phyloP scores from a whole-genome alignment of 2,113 vertebrate genomes.

The Microtus pennsylvanicus region DNA sequence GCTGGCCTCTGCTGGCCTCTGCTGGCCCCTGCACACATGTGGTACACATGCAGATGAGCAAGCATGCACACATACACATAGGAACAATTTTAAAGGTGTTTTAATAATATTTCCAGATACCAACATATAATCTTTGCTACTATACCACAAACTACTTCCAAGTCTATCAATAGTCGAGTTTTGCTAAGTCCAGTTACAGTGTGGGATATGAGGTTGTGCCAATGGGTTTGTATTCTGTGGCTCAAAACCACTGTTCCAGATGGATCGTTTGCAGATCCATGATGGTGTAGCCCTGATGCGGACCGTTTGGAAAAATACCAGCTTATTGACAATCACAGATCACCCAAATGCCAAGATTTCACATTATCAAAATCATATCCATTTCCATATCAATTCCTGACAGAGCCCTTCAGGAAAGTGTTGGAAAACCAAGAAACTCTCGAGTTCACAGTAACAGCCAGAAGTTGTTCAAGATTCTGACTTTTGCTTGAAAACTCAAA shows the following conservation, averaged over 20 bases:
- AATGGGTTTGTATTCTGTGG: neutral
- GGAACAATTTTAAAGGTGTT: neutral
- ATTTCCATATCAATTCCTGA: neutral
- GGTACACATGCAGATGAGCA: neutral
- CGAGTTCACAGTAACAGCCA: slow-evolving; percentile 1
- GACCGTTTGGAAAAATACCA: slow-evolving; percentile 42
- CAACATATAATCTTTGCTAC: slow-evolving; percentile 46
- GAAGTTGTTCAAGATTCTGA: slow-evolving; percentile 40
- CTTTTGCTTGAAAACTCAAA: slow-evolving; percentile 61
- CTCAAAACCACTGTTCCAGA: slow-evolving; percentile 20
- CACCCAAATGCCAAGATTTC: neutral
- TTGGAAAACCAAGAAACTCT: slow-evolving; percentile 5
- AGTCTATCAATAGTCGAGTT: slow-evolving; percentile 8
- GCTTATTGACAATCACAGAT: neutral
- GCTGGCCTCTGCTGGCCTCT: neutral
- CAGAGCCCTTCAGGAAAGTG: neutral
- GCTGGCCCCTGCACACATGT: neutral
- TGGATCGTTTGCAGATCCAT: slow-evolving; percentile 34
- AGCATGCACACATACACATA: neutral
- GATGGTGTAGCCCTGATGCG: neutral
- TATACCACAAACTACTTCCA: neutral
- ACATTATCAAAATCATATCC: slow-evolving; percentile 12
- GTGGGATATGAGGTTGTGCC: neutral
- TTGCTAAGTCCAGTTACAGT: slow-evolving; percentile 25
- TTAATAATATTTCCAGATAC: slow-evolving; percentile 38